Base-by-base conservation (phyloP, 2,113 vertebrate genomes). In the Chunga burmeisteri region DNA sequence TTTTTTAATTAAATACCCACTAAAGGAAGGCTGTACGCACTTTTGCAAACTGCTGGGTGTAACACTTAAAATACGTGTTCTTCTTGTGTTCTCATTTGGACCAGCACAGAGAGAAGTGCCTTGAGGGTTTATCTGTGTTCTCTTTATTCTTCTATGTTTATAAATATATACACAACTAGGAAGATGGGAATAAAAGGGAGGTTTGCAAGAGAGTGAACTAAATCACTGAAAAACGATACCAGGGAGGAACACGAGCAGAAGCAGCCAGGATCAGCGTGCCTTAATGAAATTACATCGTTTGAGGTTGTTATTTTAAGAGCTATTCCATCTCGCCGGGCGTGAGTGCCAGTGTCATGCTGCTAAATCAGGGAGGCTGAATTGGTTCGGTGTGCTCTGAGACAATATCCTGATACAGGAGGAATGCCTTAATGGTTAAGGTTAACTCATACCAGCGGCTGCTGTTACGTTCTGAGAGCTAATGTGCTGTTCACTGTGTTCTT, bases 201-300 rank as follows among this genome's bases (percentile, higher is more conserved):
- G 49, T 68, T 91, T 89, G 13, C 67, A 36, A 63, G 75, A n/a
- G 42, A 79, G 46, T 49, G 79, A 94, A 65, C 75, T 90, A 70
- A 92, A 92, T 96, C 66, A 72, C 47, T 44, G 22, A 63, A 80
- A 70, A 86, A 84, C 20, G 46, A 73, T 72, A 30, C 38, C 56
- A 15, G 0, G 10, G 66, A 89, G 56, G 42, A 96, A 87, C 66
- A 58, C 0, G 20, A 93, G 38, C 70, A 52, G 85, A 53, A 65
- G 30, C 52, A 94, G 61, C 44, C 34, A 94, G 90, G 91, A 94
- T 95, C 96, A 95, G 67, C 71, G 78, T 93, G 20, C 59, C 78
- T 75, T 96, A 91, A 98, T 95, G 90, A 94, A 96, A 92, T 95
- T 75, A 82, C 81, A 58, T 20, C 1, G 2, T 91, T 86, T 73